A percentile compares a stretch with the other conserved stretches of the same genome.
Evolutionary conservation across 2,888 invertebrate species (phyloP).

Genomic region (Acrobasis repandana): DNA sequence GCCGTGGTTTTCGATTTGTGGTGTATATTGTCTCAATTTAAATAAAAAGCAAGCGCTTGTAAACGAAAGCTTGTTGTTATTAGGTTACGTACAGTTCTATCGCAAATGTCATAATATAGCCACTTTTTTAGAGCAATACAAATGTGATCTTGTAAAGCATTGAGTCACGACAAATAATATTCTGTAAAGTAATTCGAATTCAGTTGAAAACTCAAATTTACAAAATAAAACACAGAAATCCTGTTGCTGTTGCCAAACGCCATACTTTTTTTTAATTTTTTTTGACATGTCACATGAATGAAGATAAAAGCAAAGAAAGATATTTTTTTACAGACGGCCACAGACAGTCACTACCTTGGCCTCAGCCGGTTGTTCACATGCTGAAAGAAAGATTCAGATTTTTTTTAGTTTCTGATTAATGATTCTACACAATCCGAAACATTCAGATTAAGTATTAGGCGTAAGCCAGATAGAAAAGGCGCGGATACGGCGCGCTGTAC

Average conservation of each 20-base stretch:
- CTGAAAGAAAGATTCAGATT: too few relatives aligned
- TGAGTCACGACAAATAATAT: constrained; percentile 11
- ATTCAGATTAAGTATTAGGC: too few relatives aligned
- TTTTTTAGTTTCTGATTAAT: too few relatives aligned
- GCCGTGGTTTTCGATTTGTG: constrained; percentile 59
- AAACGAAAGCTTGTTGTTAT: constrained; percentile 34
- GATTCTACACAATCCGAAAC: too few relatives aligned
- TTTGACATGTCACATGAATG: neutral
- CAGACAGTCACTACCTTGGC: neutral
- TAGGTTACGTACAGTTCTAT: constrained; percentile 37
- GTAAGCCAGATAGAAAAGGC: too few relatives aligned
- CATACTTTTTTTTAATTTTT: constrained; percentile 10
- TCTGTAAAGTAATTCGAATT: neutral
- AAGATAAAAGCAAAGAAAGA: neutral
- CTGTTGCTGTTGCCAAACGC: constrained; percentile 21
- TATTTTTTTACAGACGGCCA: neutral
- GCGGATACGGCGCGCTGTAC: too few relatives aligned
- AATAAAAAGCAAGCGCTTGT: constrained; percentile 43
- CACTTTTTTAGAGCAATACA: neutral
- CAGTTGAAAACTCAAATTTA: constrained; percentile 23
- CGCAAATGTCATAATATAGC: constrained; percentile 20
- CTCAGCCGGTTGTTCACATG: too few relatives aligned
- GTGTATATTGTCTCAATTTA: constrained; percentile 33
- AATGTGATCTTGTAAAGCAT: constrained; percentile 3
- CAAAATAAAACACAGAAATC: constrained; percentile 25